Evolutionary conservation across 2,113 vertebrate genomes (phyloP), one percentile per base, ranked within the genome.

Genomic region (Dasyprocta punctata): DNA sequence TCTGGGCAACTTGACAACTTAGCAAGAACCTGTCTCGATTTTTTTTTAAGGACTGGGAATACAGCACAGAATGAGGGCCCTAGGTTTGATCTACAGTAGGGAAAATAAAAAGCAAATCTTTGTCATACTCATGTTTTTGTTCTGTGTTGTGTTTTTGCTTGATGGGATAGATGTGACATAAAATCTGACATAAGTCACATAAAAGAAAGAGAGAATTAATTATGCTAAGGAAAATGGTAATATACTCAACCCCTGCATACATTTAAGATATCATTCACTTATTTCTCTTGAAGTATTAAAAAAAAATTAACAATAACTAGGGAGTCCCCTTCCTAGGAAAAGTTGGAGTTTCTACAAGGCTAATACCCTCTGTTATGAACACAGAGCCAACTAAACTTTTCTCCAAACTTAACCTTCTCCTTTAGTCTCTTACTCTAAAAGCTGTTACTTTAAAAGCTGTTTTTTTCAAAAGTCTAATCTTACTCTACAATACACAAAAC

Each of bases 401-500:
- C 91, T 82, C 38, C 61, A 49, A 92, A 28, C 61, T 92, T 89
- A 63, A 88, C 80, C 5, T 93, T 82, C 41, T 30, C 20, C 63
- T 93, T 95, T 33, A 88, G 30, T 88, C 58, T 95, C 24, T 91
- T 92, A 60, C 9, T 78, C 41, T 36, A 56, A 90, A 92, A 65
- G n/a, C 28, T 91, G 17, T 26, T 90, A 58, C 11, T 65, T 52
- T 36, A 61, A 90, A 94, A 54, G n/a, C 22, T 89, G 13, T 13
- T 86, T 78, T 60, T 65, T 65, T 14, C 58, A 89, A 33, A 69
- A 69, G 36, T 69, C 67, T n/a, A n/a, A n/a, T 67, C 54, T 87
- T 69, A 69, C 36, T 19, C 7, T 38, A 97, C 91, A 97, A 96
- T 95, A 94, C 94, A 97, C 96, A 98, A 98, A 97, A 96, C 97